Evolutionary conservation across 1,140 invertebrate species (phyloP).

Genomic region (Bombus balteatus): DNA sequence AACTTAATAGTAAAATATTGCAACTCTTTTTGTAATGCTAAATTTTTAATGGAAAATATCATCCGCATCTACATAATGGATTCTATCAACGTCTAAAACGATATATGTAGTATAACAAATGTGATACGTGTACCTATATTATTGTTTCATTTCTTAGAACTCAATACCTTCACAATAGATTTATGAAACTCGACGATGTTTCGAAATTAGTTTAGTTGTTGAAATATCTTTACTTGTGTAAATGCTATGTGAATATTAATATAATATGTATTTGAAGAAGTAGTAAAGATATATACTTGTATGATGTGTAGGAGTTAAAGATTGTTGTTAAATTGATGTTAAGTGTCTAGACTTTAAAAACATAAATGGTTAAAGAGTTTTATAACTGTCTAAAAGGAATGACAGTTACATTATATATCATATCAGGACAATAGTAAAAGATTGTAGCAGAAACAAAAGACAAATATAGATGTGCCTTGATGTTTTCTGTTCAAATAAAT

Average conservation of each 20-base stretch:
- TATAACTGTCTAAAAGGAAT: slow-evolving; percentile 29
- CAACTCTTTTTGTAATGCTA: slow-evolving; percentile 29
- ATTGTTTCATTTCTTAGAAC: slow-evolving; percentile 22
- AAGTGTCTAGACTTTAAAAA: slow-evolving; percentile 55
- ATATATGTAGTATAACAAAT: slow-evolving; percentile 35
- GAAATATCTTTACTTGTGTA: slow-evolving; percentile 37
- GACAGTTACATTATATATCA: slow-evolving; percentile 36
- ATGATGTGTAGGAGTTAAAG: slow-evolving; percentile 32
- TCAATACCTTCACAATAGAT: slow-evolving; percentile 5
- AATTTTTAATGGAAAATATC: slow-evolving; percentile 31
- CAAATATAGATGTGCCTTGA: slow-evolving; percentile 72
- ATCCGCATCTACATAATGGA: slow-evolving; percentile 26
- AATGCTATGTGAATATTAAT: slow-evolving; percentile 33
- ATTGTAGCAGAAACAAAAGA: slow-evolving; percentile 51
- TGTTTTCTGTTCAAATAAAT: slow-evolving; percentile 68
- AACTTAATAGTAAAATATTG: slow-evolving; percentile 37
- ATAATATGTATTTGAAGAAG: slow-evolving; percentile 17
- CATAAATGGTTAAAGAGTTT: slow-evolving; percentile 44
- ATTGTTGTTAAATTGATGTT: slow-evolving; percentile 54
- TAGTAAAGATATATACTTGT: slow-evolving; percentile 39
- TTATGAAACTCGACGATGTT: background rate
- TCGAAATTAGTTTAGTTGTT: slow-evolving; percentile 34
- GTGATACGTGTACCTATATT: slow-evolving; percentile 19
- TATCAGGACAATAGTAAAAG: slow-evolving; percentile 59
- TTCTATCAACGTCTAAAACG: background rate